Percentiles rank a stretch among this genome's conserved stretches.
Evolutionary conservation across 2,888 invertebrate species (phyloP).

Genomic region (Polymixis lichenea): DNA sequence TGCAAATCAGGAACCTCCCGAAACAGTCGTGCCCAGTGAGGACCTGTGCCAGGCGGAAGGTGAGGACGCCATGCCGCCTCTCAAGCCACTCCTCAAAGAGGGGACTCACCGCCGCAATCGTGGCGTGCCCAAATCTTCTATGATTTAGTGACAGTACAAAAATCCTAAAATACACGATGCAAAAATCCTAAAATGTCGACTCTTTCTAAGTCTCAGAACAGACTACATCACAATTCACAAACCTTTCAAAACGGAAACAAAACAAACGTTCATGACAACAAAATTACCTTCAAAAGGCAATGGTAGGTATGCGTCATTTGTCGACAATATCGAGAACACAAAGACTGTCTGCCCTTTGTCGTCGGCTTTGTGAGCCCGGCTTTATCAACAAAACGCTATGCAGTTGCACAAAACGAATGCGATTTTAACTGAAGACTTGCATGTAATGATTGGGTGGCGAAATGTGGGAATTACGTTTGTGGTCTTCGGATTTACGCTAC

Average conservation of each 20-base stretch:
- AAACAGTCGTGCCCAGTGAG: too few species aligned
- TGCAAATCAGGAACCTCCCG: too few species aligned
- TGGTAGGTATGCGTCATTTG: slow-evolving; percentile 64
- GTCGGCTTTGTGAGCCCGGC: slow-evolving; percentile 62
- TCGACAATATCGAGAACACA: slow-evolving; percentile 70
- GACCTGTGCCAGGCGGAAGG: too few species aligned
- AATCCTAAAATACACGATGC: slow-evolving; percentile 3
- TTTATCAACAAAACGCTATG: slow-evolving; percentile 69
- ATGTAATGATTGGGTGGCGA: slow-evolving; percentile 6
- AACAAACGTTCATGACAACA: slow-evolving; percentile 45
- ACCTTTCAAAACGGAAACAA: slow-evolving; percentile 44
- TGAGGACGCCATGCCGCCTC: too few species aligned
- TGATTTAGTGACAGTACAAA: neutral
- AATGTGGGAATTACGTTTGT: neutral
- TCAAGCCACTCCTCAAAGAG: too few species aligned
- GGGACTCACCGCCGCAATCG: too few species aligned
- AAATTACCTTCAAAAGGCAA: slow-evolving; percentile 52
- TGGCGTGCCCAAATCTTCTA: too few species aligned
- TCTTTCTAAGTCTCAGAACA: slow-evolving; percentile 1
- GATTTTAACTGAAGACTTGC: slow-evolving; percentile 21
- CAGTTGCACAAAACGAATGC: slow-evolving; percentile 64
- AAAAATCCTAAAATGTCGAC: slow-evolving; percentile 15
- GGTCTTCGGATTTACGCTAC: neutral
- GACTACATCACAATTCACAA: slow-evolving; percentile 38
- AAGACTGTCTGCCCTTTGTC: slow-evolving; percentile 70